phyloP scores from a whole-genome alignment of 2,113 vertebrate species.

The Ictalurus punctatus region DNA sequence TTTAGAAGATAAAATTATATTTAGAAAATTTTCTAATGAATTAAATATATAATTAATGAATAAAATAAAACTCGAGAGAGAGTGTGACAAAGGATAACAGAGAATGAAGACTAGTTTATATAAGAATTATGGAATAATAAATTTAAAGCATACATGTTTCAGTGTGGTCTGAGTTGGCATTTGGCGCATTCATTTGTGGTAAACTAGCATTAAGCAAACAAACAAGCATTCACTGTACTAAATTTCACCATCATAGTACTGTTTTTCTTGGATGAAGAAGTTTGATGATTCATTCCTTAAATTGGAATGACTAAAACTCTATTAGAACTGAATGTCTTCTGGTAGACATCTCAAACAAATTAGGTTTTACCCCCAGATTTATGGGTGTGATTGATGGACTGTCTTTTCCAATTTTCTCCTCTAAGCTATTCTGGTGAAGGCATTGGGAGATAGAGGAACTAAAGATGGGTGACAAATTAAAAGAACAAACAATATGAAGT shows the following conservation, averaged over 20 bases:
- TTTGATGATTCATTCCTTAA: conserved; percentile 26
- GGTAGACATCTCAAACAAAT: neutral
- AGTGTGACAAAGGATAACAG: too few relatives aligned
- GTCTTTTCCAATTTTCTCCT: neutral
- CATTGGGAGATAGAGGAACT: neutral
- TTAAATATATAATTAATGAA: neutral
- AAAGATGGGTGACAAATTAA: neutral
- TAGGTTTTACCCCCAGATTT: neutral
- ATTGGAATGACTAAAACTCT: neutral
- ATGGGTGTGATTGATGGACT: neutral
- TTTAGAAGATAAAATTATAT: neutral
- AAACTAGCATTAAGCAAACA: neutral
- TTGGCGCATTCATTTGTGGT: neutral
- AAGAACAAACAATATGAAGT: neutral
- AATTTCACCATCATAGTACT: neutral
- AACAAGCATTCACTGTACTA: conserved; percentile 9
- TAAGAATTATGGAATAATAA: neutral
- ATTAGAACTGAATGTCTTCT: conserved; percentile 7
- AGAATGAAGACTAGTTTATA: too few relatives aligned
- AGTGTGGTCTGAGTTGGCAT: neutral
- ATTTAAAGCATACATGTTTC: neutral
- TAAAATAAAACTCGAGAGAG: neutral
- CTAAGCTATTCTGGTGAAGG: neutral
- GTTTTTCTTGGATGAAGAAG: conserved; percentile 28
- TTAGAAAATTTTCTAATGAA: neutral